A percentile compares a stretch with the other conserved stretches of the same genome.
phyloP scores from a whole-genome alignment of 2,113 vertebrate genomes.

The Mastomys natalensis region DNA sequence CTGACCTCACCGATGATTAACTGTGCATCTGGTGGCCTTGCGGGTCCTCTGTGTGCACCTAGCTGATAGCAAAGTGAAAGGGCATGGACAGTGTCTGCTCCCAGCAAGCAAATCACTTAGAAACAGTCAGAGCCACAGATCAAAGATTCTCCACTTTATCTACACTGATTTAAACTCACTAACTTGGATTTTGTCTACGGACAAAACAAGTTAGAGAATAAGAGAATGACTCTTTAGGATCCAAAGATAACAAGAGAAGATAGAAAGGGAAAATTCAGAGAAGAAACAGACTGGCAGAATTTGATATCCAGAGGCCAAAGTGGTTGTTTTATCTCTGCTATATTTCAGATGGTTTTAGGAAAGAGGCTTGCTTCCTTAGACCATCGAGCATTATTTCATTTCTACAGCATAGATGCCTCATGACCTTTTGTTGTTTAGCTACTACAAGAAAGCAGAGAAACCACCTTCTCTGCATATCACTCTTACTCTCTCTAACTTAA shows the following conservation, averaged over 20 bases:
- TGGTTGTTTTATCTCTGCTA: conserved; percentile 88
- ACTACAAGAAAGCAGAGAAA: conserved; percentile 44
- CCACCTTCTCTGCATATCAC: conserved; percentile 16
- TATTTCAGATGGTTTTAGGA: conserved; percentile 84
- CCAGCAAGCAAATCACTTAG: conserved; percentile 94
- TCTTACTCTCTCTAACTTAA: conserved; percentile 62
- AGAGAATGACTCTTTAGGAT: conserved; percentile 90
- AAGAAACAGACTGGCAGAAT: conserved; percentile 87
- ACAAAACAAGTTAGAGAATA: conserved; percentile 89
- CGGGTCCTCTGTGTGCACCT: conserved; percentile 88
- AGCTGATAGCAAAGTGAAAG: conserved; percentile 92
- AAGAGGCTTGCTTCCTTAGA: conserved; percentile 85
- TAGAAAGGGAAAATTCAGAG: conserved; percentile 88
- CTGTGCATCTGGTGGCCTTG: conserved; percentile 89
- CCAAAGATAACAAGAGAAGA: conserved; percentile 91
- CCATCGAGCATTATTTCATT: conserved; percentile 86
- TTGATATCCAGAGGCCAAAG: conserved; percentile 84
- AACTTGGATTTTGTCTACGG: conserved; percentile 84
- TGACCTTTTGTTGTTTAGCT: conserved; percentile 52
- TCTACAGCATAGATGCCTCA: conserved; percentile 82
- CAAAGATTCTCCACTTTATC: conserved; percentile 92
- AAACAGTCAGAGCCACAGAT: conserved; percentile 93
- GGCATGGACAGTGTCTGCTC: conserved; percentile 94
- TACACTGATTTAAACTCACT: conserved; percentile 87
- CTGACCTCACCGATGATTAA: conserved; percentile 88